Percentiles rank a stretch among this genome's conserved stretches.
Conservation (phyloP, 2,888 invertebrate genomes). For the Hypercompe scribonia region DNA sequence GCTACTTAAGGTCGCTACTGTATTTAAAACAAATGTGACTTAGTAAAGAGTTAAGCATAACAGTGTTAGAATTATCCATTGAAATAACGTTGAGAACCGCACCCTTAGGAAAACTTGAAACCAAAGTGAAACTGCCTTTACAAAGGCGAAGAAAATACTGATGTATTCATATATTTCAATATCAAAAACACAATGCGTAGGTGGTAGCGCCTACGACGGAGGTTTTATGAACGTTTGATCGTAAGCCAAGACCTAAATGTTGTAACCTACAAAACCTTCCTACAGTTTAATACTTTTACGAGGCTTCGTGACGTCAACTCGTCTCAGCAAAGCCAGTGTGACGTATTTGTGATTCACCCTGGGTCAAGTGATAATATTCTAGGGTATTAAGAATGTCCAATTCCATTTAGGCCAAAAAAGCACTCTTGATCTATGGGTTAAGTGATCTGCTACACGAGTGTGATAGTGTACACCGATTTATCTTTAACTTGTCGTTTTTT, state of each 20-base stretch:
- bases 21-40: background rate
- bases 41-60: background rate
- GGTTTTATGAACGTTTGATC: conserved; percentile 45
- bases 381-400: background rate
- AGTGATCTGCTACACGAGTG: background rate
- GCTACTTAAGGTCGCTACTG: too few species aligned
- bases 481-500: background rate
- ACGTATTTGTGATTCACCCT: conserved; percentile 32
- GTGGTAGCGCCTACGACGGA: conserved; percentile 12
- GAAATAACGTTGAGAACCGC: too few species aligned
- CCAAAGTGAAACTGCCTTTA: background rate
- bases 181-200: conserved; percentile 33
- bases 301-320: conserved; percentile 38
- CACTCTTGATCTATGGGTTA: background rate
- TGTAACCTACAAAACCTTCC: conserved; percentile 37
- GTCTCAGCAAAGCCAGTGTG: conserved; percentile 23
- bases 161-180: conserved; percentile 42
- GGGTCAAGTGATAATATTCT: background rate
- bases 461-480: background rate
- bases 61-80: background rate
- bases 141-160: background rate
- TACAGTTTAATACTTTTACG: conserved; percentile 38
- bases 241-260: conserved; percentile 48
- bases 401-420: background rate
- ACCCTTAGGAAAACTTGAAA: background rate